Base-by-base conservation (phyloP, 2,113 vertebrate species). In the Parus major region DNA sequence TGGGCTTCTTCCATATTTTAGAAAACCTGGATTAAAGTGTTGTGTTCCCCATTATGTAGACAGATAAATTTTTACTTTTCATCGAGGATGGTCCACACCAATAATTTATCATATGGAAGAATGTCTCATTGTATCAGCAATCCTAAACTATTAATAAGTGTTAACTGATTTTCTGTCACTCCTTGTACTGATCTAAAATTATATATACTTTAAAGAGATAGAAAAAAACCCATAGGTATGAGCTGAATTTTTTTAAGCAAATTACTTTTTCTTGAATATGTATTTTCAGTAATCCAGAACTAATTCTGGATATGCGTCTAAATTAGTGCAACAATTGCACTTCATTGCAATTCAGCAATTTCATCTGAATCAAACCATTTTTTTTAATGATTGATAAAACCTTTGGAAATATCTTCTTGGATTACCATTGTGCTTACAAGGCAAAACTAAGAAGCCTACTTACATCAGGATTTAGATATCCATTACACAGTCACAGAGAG, bases 41-140 rank as follows among this genome's bases (percentile, higher is more conserved):
- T 73, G 2, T 42, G 9, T 35, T 73, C 15, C 16, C 42, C 11
- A 8, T 66, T 63, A 73, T 12, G 3, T 42, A 72, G 28, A 36
- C 2, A 44, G 31, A 55, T 28, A 33, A 18, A 1, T 36, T 84
- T 82, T 92, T 87, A 33, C 11, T 86, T 78, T 86, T 82, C 33
- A n/a, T 2, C 3, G 2, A 2, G 5, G 7, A 27, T 70, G 7
- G 5, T 44, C 10, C 52, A 44, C 14, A 72, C 6, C 7, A 46
- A 11, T 65, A n/a, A 33, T 64, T 76, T 42, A 63, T n/a, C 21
- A 42, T 53, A 57, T 16, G 63, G 52, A 84, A 57, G 4, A 24
- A 35, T 27, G 7, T 50, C 14, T 78, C 8, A 5, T 29, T 57
- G 12, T 61, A n/a, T 65, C 42, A 93, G 18, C 6, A 60, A 56